Percentiles rank a stretch among this genome's conserved stretches.
phyloP scores from a whole-genome alignment of 2,797 vertebrate genomes.

The Karalla daura region DNA sequence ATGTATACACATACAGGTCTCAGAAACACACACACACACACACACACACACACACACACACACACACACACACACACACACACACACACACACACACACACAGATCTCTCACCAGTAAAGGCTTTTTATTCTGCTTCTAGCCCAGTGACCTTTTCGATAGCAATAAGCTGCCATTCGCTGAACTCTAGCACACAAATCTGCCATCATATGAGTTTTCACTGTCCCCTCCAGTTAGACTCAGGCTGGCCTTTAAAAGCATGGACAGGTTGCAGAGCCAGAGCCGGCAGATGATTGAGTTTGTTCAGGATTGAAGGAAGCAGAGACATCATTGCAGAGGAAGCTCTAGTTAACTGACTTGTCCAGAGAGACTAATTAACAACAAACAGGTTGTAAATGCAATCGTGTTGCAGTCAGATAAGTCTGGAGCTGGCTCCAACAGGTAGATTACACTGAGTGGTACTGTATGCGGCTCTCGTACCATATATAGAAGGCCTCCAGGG shows the following conservation, averaged over 20 bases:
- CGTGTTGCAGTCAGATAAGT: not conserved
- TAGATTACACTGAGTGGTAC: not conserved
- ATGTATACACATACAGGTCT: too few relatives aligned
- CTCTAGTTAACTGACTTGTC: not conserved
- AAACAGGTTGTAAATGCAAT: not conserved
- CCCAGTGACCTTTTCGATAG: constrained; percentile 73
- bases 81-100: constrained; percentile 16
- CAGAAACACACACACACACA: too few relatives aligned
- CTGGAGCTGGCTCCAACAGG: not conserved
- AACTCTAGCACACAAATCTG: constrained; percentile 64
- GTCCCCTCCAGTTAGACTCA: constrained; percentile 69
- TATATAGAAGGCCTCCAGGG: not conserved
- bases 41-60: too few relatives aligned
- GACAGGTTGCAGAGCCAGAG: constrained; percentile 41
- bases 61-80: not conserved
- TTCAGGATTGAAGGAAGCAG: not conserved
- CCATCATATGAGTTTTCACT: constrained; percentile 68
- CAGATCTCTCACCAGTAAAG: constrained; percentile 42
- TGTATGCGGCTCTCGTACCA: not conserved
- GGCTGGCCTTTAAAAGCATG: constrained; percentile 52
- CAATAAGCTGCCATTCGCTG: constrained; percentile 77
- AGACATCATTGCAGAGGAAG: not conserved
- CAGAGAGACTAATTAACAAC: not conserved
- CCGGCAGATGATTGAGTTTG: constrained; percentile 25
- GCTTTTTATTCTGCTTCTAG: constrained; percentile 68